Evolutionary conservation across 2,797 vertebrate species (phyloP).

Genomic region (Syngnathus rostellatus): DNA sequence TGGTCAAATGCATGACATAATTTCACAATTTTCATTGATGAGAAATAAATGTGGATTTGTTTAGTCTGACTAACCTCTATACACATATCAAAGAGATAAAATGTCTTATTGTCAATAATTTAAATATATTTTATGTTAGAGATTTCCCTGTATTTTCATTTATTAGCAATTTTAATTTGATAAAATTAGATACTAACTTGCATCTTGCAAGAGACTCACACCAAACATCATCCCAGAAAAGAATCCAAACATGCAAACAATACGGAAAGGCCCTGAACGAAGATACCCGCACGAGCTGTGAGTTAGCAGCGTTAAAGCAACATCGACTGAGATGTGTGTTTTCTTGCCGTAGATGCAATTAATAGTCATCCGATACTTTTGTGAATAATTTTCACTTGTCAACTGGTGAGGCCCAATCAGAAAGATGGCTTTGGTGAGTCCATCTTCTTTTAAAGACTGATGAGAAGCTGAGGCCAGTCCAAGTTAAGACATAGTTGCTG

Average conservation of each 20-base stretch:
- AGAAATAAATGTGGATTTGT: background rate
- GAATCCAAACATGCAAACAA: background rate
- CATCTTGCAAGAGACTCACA: no score
- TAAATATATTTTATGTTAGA: no score
- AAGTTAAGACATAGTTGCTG: slow-evolving; percentile 34
- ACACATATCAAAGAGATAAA: background rate
- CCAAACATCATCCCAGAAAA: no score
- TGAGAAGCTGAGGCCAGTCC: slow-evolving; percentile 26
- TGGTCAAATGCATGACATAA: background rate
- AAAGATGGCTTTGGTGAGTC: slow-evolving; percentile 18
- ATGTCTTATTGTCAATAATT: background rate
- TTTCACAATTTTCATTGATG: background rate
- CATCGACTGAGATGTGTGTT: background rate
- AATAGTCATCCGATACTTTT: background rate
- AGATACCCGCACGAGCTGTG: background rate
- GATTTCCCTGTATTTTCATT: no score
- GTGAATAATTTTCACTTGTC: slow-evolving; percentile 34
- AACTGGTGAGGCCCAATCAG: slow-evolving; percentile 39
- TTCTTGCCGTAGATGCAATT: background rate
- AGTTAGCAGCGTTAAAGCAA: background rate
- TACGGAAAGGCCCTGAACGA: background rate
- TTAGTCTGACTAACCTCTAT: background rate
- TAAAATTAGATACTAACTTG: no score
- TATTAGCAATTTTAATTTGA: no score
- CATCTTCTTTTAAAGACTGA: slow-evolving; percentile 26